Percentiles rank a stretch among this genome's conserved stretches.
These are phyloP conservation scores for Maniola jurtina DNA, from an alignment of 1,140 invertebrate species.

Conservation along the genomic window DNA sequence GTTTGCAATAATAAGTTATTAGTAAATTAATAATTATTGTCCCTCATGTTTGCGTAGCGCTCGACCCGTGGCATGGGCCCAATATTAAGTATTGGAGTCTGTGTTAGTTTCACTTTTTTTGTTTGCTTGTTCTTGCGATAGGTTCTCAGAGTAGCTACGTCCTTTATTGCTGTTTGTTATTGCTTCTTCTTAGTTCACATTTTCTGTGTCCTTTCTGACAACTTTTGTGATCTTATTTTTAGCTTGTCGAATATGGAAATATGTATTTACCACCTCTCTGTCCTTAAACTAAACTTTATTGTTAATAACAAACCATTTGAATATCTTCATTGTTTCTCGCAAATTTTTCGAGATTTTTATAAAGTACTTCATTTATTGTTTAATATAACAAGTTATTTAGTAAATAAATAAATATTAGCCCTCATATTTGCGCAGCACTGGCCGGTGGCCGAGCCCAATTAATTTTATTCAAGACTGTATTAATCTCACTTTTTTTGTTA, in stretches of 20 bases:
- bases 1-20: conserved; percentile 70
- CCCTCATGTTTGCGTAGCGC: conserved; percentile 62
- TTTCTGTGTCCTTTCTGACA: background rate
- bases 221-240: background rate
- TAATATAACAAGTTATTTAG: conserved; percentile 70
- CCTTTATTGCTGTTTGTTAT: conserved; percentile 47
- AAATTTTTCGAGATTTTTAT: too few relatives aligned
- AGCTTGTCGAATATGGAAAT: too few relatives aligned
- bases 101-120: conserved; percentile 63
- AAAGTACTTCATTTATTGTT: conserved; percentile 66
- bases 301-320: too few relatives aligned
- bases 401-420: conserved; percentile 75
- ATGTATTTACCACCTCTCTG: too few relatives aligned
- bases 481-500: too few relatives aligned
- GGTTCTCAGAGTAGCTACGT: background rate
- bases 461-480: conserved; percentile 41
- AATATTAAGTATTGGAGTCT: conserved; percentile 63
- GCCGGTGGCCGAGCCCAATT: conserved; percentile 59
- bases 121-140: conserved; percentile 47
- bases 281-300: too few relatives aligned
- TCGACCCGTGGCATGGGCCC: conserved; percentile 52
- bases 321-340: too few relatives aligned
- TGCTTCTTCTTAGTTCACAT: conserved; percentile 14
- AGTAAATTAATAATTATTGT: conserved; percentile 75
- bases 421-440: conserved; percentile 62